phyloP scores from a whole-genome alignment of 2,797 vertebrate species.

The Masticophis lateralis region DNA sequence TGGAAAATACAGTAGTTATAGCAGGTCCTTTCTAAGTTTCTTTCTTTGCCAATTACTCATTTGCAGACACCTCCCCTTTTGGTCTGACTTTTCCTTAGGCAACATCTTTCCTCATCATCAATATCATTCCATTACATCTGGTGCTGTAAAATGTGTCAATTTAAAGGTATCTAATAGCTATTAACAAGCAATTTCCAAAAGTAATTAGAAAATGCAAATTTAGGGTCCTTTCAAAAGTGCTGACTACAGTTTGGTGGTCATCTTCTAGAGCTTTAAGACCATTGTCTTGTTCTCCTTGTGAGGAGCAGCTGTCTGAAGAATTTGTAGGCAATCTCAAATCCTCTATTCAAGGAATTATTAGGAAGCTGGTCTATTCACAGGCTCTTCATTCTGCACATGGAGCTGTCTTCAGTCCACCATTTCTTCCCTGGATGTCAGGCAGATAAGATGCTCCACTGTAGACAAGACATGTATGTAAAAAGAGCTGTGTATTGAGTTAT shows the following conservation, averaged over 20 bases:
- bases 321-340: not conserved
- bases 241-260: too few relatives aligned
- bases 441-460: not conserved
- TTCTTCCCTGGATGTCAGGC: not conserved
- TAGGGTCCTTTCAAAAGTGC: not conserved
- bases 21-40: not conserved
- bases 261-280: not conserved
- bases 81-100: not conserved
- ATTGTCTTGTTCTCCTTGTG: not conserved
- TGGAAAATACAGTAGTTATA: not conserved
- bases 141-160: not conserved
- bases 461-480: not conserved
- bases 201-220: not conserved
- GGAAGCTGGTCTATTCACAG: not conserved
- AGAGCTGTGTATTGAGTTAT: not conserved
- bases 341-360: not conserved
- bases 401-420: not conserved
- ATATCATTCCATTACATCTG: not conserved
- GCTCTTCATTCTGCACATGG: not conserved
- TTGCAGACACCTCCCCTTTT: not conserved
- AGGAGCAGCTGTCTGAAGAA: not conserved
- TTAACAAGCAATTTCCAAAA: not conserved
- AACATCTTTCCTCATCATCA: not conserved
- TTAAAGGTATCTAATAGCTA: not conserved
- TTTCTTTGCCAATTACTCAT: not conserved